Conservation (phyloP, 1,140 invertebrate species). For the Heliconius congener region DNA sequence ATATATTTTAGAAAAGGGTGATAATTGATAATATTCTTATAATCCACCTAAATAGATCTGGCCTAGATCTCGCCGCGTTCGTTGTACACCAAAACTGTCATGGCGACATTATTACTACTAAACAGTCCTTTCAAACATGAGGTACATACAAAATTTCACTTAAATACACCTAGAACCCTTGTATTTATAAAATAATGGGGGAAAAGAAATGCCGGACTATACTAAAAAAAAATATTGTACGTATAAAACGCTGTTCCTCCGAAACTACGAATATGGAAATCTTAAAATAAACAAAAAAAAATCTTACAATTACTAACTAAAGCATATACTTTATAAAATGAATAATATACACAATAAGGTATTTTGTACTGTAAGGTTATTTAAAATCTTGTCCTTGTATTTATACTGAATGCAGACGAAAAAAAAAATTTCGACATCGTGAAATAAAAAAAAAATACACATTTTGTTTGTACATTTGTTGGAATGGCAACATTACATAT, state of each 20-base stretch:
- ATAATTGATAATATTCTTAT: not conserved
- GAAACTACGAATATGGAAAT: constrained; percentile 46
- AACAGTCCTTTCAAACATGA: constrained; percentile 61
- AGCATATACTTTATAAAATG: constrained; percentile 71
- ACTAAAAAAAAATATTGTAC: constrained; percentile 52
- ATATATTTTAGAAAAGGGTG: not conserved
- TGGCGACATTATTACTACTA: constrained; percentile 32
- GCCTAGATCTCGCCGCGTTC: constrained; percentile 14
- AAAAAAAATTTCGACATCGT: not conserved
- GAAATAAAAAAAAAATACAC: constrained; percentile 28
- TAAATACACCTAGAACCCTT: constrained; percentile 62
- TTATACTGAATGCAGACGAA: constrained; percentile 3
- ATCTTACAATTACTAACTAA: constrained; percentile 71
- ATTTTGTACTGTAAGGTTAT: constrained; percentile 70
- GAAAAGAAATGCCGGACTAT: constrained; percentile 54
- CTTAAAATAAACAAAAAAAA: constrained; percentile 57
- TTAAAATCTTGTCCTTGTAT: constrained; percentile 5
- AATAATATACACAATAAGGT: constrained; percentile 71
- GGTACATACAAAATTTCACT: constrained; percentile 67
- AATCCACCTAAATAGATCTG: not conserved
- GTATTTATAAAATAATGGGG: constrained; percentile 54
- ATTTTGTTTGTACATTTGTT: constrained; percentile 50
- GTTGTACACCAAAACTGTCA: constrained; percentile 1
- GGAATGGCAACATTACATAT: constrained; percentile 49
- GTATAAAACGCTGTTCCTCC: constrained; percentile 30